Evolutionary conservation across 2,888 invertebrate genomes (phyloP).

Genomic region (Ormyrus nitidulus): DNA sequence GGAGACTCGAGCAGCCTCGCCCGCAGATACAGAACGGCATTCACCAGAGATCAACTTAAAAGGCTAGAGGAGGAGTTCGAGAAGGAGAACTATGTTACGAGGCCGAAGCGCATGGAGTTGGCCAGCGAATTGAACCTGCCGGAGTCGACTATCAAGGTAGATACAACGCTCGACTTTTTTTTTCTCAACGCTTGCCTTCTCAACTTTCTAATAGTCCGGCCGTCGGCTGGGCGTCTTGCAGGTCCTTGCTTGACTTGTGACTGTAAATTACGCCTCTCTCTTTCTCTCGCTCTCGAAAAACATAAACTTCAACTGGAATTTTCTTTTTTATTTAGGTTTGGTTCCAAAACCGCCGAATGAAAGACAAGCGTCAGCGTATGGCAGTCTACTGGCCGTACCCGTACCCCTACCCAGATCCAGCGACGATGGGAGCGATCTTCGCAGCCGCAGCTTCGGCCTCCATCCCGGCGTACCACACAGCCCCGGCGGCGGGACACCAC

Average conservation of each 20-base stretch:
- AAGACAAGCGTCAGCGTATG: constrained; percentile 96
- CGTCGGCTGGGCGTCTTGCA: no score
- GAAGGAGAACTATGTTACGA: constrained; percentile 97
- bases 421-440: constrained; percentile 92
- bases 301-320: background rate
- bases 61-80: constrained; percentile 96
- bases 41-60: constrained; percentile 94
- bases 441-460: constrained; percentile 87
- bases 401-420: constrained; percentile 88
- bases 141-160: constrained; percentile 98
- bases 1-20: constrained; percentile 79
- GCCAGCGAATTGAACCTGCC: constrained; percentile 95
- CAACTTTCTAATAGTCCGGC: no score
- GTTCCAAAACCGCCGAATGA: constrained; percentile 98
- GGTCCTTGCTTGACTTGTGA: no score
- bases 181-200: no score
- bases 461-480: constrained; percentile 72
- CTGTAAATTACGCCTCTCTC: no score
- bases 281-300: no score
- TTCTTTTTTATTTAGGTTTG: constrained; percentile 84
- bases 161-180: no score
- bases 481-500: constrained; percentile 76
- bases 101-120: constrained; percentile 95
- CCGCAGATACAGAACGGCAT: constrained; percentile 96
- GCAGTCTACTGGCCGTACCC: constrained; percentile 97